Conservation (phyloP, 2,797 vertebrate genomes). For the Amphiprion clarkii region DNA sequence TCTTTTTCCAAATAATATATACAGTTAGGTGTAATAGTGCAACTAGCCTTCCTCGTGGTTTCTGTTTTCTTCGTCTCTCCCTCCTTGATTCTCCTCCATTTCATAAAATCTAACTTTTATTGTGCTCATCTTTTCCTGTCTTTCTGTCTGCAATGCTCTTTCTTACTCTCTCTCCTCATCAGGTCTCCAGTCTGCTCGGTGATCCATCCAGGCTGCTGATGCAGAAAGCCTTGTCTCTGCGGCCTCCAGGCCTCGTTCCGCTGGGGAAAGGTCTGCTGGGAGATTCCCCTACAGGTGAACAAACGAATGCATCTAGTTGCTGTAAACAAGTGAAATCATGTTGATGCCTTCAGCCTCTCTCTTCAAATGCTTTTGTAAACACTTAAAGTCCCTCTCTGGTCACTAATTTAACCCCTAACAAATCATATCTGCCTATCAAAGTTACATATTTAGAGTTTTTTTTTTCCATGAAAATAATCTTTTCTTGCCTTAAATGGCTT, state of each 20-base stretch:
- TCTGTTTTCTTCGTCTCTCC: no score
- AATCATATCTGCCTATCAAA: no score
- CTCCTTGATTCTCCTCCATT: background rate
- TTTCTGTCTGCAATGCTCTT: background rate
- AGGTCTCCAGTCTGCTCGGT: constrained; percentile 94
- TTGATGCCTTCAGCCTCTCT: background rate
- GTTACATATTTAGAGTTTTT: no score
- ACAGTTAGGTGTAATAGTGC: no score
- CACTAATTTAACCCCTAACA: no score
- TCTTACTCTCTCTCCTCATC: constrained; percentile 11
- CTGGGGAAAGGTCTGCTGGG: constrained; percentile 90
- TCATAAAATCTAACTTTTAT: background rate
- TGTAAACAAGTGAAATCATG: background rate
- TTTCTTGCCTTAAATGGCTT: no score
- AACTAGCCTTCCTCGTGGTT: no score
- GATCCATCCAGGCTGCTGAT: constrained; percentile 92
- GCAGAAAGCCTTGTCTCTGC: constrained; percentile 90
- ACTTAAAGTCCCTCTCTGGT: no score
- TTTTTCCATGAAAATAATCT: no score
- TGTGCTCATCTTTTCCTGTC: background rate
- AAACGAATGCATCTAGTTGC: background rate
- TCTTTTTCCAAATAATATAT: background rate
- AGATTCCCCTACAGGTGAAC: constrained; percentile 92
- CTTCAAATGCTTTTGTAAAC: background rate
- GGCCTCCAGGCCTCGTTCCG: constrained; percentile 82